These are phyloP conservation scores for Manis pentadactyla DNA, from an alignment of 2,797 vertebrate species.

Conservation along the genomic window DNA sequence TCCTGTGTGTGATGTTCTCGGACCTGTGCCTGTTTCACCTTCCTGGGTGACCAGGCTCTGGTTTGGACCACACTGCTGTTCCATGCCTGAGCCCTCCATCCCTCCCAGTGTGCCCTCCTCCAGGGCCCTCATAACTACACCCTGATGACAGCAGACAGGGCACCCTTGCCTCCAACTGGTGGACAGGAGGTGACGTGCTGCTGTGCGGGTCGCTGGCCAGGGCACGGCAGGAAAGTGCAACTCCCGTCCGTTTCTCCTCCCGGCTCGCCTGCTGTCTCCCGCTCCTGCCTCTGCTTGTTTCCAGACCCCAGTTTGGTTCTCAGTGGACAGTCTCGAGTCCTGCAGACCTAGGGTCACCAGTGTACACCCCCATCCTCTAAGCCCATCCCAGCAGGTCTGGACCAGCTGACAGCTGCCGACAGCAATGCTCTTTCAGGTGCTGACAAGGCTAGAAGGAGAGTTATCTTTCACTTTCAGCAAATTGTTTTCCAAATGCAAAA, in stretches of 20 bases:
- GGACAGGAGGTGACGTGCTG: fast-evolving
- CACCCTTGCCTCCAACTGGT: not conserved
- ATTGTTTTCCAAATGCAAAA: not conserved
- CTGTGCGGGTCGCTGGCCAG: fast-evolving
- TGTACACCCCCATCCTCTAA: not conserved
- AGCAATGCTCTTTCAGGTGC: not conserved
- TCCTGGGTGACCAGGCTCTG: fast-evolving
- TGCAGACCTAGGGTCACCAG: not conserved
- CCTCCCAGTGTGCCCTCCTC: not conserved
- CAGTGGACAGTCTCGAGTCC: not conserved
- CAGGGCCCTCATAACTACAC: not conserved
- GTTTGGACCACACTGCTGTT: not conserved
- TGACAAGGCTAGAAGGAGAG: not conserved
- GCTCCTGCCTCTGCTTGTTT: not conserved
- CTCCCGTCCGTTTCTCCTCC: not conserved
- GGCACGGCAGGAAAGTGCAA: not conserved
- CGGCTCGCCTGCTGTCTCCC: fast-evolving
- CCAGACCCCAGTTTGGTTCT: not conserved
- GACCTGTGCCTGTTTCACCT: fast-evolving
- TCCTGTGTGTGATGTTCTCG: not conserved
- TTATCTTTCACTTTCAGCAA: not conserved
- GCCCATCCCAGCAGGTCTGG: no score
- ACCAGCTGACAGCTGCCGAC: no score
- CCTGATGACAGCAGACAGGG: not conserved
- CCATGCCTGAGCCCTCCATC: not conserved